phyloP scores from a whole-genome alignment of 2,888 invertebrate species.

The Tetropium fuscum region DNA sequence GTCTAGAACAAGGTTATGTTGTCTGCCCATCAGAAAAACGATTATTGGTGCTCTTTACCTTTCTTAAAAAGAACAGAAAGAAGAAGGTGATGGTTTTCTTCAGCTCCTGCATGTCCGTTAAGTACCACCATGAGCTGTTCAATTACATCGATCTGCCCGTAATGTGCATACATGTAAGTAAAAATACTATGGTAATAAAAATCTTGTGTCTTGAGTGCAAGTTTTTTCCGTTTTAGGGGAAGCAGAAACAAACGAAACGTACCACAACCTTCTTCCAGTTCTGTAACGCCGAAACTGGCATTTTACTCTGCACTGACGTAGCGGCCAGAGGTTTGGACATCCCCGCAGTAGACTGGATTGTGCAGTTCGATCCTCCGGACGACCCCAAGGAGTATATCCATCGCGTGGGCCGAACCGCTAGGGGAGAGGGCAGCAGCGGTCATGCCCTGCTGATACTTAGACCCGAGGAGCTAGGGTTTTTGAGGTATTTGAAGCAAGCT shows the following conservation, averaged over 20 bases:
- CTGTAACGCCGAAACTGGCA: constrained; percentile 94
- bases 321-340: constrained; percentile 97
- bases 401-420: constrained; percentile 90
- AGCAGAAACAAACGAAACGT: constrained; percentile 97
- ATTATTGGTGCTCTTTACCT: constrained; percentile 95
- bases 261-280: constrained; percentile 98
- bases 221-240: constrained; percentile 77
- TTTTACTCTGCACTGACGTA: constrained; percentile 96
- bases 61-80: constrained; percentile 94
- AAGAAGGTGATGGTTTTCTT: constrained; percentile 98
- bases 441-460: constrained; percentile 93
- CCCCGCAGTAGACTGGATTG: constrained; percentile 99
- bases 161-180: constrained; percentile 93
- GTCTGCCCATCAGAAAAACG: constrained; percentile 96
- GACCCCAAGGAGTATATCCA: constrained; percentile 99
- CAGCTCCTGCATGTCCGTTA: constrained; percentile 97
- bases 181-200: too few species aligned
- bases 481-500: constrained; percentile 92
- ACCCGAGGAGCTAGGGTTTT: constrained; percentile 96
- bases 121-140: constrained; percentile 94
- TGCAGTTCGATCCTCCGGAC: constrained; percentile 99
- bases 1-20: constrained; percentile 91
- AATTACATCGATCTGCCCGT: constrained; percentile 98
- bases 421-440: constrained; percentile 93
- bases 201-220: too few species aligned